Evolutionary conservation across 2,888 invertebrate species (phyloP).

Genomic region (Melinopterus prodromus): DNA sequence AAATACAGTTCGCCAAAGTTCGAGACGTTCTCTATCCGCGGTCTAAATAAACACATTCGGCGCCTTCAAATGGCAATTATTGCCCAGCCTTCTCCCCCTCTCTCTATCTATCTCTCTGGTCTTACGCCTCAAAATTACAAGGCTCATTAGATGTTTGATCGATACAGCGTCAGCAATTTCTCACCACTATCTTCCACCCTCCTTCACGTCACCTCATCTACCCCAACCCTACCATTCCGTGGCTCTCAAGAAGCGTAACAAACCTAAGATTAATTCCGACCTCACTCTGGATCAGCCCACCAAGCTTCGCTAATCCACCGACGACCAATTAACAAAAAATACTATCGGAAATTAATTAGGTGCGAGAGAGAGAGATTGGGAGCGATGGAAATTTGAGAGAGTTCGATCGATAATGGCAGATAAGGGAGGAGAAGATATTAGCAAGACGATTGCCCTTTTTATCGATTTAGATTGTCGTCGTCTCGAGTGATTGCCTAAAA

Average conservation of each 20-base stretch:
- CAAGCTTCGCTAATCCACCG: not conserved
- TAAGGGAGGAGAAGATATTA: not conserved
- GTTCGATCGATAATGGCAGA: not conserved
- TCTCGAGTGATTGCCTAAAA: not conserved
- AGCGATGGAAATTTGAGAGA: not conserved
- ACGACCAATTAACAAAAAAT: not conserved
- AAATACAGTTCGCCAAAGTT: not conserved
- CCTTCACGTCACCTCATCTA: not conserved
- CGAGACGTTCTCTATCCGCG: not conserved
- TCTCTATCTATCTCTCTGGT: not conserved
- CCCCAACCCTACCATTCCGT: not conserved
- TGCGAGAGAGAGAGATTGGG: not conserved
- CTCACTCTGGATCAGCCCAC: not conserved
- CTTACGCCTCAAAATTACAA: not conserved
- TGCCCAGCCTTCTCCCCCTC: not conserved
- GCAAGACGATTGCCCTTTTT: not conserved
- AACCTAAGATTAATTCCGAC: constrained; percentile 4
- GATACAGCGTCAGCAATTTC: constrained; percentile 4
- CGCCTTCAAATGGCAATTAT: not conserved
- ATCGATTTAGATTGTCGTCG: not conserved
- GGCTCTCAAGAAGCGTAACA: not conserved
- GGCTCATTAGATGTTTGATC: not conserved
- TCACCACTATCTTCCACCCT: not conserved
- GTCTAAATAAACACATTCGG: not conserved
- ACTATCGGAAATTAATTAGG: not conserved